Evolutionary conservation across 1,140 invertebrate species (phyloP).

Genomic region (Eufriesea mexicana): DNA sequence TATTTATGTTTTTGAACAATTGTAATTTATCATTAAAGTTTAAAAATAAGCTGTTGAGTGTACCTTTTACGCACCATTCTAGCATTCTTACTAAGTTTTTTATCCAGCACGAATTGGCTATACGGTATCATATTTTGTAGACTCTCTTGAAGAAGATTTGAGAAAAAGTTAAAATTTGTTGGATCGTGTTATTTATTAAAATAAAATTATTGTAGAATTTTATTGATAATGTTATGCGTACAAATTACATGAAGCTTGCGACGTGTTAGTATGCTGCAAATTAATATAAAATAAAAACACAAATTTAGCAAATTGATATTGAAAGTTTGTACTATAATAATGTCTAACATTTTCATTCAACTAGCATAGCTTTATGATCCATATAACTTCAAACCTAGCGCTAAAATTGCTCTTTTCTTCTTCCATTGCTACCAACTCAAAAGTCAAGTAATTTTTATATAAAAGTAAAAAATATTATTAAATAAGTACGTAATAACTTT

Average conservation of each 20-base stretch:
- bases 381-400: not conserved
- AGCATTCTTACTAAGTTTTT: too few relatives aligned
- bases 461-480: not conserved
- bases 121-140: too few relatives aligned
- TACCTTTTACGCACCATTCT: too few relatives aligned
- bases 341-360: not conserved
- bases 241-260: not conserved
- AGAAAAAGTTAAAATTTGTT: too few relatives aligned
- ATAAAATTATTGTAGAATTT: not conserved
- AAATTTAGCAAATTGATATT: not conserved
- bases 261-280: slow-evolving; percentile 22
- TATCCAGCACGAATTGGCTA: too few relatives aligned
- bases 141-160: too few relatives aligned
- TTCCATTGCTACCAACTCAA: not conserved
- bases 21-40: too few relatives aligned
- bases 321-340: not conserved
- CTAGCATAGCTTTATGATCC: too few relatives aligned
- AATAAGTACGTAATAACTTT: too few relatives aligned
- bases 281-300: slow-evolving; percentile 19
- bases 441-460: not conserved
- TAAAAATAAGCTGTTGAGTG: too few relatives aligned
- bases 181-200: too few relatives aligned
- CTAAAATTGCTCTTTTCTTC: not conserved
- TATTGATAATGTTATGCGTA: slow-evolving; percentile 26
- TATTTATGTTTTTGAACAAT: too few relatives aligned